Percentiles rank a stretch among this genome's conserved stretches.
These are phyloP conservation scores for Rattus norvegicus DNA, from an alignment of 2,113 vertebrate genomes.

Conservation along the genomic window DNA sequence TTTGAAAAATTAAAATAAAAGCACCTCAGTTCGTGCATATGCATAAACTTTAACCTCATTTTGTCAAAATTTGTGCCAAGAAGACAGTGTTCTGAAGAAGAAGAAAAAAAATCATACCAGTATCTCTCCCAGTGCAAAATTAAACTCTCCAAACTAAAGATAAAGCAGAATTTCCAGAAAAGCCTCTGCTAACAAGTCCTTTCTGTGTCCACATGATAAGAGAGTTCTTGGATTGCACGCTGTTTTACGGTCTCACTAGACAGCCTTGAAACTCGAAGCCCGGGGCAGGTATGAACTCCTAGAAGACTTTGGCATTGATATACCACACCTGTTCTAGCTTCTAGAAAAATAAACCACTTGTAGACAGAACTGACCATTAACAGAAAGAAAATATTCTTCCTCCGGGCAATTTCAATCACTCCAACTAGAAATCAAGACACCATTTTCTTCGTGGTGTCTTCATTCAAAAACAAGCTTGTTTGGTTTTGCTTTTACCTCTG, in stretches of 20 bases:
- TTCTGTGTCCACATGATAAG: not conserved
- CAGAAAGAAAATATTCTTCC: conserved; percentile 56
- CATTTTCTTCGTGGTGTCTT: not conserved
- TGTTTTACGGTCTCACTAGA: conserved; percentile 31
- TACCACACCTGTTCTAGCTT: conserved; percentile 72
- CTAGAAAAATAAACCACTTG: conserved; percentile 62
- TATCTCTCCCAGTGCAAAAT: not conserved
- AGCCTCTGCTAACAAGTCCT: not conserved
- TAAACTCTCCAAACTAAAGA: not conserved
- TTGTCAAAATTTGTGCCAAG: not conserved
- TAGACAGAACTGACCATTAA: conserved; percentile 63
- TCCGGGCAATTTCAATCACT: not conserved
- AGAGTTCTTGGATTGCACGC: conserved; percentile 56
- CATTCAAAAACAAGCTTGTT: not conserved
- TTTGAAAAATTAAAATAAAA: conserved; percentile 40
- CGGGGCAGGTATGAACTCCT: conserved; percentile 64
- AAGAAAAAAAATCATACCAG: not conserved
- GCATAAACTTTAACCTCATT: not conserved
- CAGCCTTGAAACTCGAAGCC: conserved; percentile 66
- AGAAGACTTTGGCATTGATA: conserved; percentile 68
- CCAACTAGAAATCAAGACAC: conserved; percentile 28
- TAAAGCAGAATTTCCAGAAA: conserved; percentile 40
- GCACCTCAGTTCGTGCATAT: not conserved
- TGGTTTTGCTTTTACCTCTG: not conserved
- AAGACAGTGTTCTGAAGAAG: not conserved